These are phyloP conservation scores for Hiodon tergisus DNA, from an alignment of 2,113 vertebrate species.

Conservation along the genomic window DNA sequence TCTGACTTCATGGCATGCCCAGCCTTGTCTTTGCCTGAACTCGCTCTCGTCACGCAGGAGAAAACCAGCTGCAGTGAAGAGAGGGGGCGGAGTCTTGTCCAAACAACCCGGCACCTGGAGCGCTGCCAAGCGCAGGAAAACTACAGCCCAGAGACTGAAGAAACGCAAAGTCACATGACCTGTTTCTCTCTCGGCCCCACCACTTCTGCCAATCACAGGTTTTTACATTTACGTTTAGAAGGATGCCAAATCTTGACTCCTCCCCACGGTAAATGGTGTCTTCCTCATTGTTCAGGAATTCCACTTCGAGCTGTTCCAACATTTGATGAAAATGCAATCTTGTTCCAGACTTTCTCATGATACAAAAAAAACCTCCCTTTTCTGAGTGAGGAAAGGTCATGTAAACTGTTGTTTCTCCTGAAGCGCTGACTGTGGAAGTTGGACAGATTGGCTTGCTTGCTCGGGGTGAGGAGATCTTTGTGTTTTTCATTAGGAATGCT, in stretches of 20 bases:
- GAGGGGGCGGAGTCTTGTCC: neutral
- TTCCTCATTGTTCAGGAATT: neutral
- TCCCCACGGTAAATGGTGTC: neutral
- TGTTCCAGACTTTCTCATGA: neutral
- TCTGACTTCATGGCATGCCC: no score
- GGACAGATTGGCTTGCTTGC: no score
- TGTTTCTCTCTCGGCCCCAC: neutral
- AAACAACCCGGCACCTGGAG: slow-evolving; percentile 10
- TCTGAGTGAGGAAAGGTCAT: neutral
- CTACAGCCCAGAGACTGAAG: slow-evolving; percentile 34
- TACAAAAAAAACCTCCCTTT: neutral
- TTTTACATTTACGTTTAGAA: neutral
- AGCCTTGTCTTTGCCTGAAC: slow-evolving; percentile 9
- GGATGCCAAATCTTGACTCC: neutral
- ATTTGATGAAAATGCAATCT: neutral
- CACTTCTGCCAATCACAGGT: neutral
- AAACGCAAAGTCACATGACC: slow-evolving; percentile 27
- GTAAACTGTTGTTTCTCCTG: neutral
- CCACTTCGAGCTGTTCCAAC: neutral
- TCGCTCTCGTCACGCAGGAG: slow-evolving; percentile 10
- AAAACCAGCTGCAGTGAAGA: slow-evolving; percentile 24
- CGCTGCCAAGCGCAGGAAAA: slow-evolving; percentile 34
- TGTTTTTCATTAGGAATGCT: no score
- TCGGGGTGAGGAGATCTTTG: no score
- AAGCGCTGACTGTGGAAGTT: neutral